Evolutionary conservation across 2,888 invertebrate species (phyloP).

Genomic region (Tricholauxania praeusta): DNA sequence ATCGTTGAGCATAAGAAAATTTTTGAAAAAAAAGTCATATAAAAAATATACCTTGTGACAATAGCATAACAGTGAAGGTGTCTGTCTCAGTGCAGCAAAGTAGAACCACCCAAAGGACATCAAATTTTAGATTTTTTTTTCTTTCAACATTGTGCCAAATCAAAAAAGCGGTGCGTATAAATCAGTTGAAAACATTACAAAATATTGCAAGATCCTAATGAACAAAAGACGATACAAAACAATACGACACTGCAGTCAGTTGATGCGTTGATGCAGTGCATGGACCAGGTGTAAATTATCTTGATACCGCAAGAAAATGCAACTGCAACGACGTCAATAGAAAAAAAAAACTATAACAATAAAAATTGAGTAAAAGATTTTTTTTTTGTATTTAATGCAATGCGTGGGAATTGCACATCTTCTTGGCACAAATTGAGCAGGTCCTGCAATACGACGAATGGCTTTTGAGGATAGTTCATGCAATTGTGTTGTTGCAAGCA

Average conservation of each 20-base stretch:
- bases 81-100: background rate
- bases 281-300: slow-evolving; percentile 53
- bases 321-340: background rate
- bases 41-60: no score
- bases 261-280: slow-evolving; percentile 26
- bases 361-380: slow-evolving; percentile 11
- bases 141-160: slow-evolving; percentile 4
- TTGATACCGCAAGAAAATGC: slow-evolving; percentile 26
- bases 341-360: slow-evolving; percentile 2
- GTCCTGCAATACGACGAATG: slow-evolving; percentile 13
- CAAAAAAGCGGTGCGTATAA: background rate
- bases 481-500: slow-evolving; percentile 11
- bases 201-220: background rate
- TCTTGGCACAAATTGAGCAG: slow-evolving; percentile 52
- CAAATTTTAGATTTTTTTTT: background rate
- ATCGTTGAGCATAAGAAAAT: background rate
- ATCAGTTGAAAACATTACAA: background rate
- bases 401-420: slow-evolving; percentile 59
- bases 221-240: slow-evolving; percentile 2
- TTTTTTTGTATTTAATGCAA: slow-evolving; percentile 18
- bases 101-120: background rate
- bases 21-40: no score
- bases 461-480: slow-evolving; percentile 8
- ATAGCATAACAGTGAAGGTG: background rate
- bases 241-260: slow-evolving; percentile 35